phyloP scores from a whole-genome alignment of 64 coral and sea anemone species.

The Montipora foliosa region DNA sequence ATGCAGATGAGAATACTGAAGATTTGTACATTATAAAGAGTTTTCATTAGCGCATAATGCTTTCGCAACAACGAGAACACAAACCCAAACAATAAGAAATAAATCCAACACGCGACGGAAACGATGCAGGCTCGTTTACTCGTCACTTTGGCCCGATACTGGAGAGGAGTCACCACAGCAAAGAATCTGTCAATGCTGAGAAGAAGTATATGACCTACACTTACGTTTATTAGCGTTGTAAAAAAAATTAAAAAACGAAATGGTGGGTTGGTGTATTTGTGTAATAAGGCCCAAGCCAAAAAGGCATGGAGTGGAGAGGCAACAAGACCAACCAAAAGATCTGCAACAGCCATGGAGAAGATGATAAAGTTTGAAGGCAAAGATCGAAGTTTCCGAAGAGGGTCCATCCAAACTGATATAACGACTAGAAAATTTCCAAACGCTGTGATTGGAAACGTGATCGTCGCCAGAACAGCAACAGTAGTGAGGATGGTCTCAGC shows the following conservation, averaged over 20 bases:
- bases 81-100: neutral
- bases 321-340: slow-evolving; percentile 39
- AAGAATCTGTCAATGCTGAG: slow-evolving; percentile 47
- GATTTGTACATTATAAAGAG: neutral
- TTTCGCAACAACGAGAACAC: neutral
- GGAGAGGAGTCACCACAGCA: slow-evolving; percentile 29
- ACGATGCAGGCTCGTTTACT: neutral
- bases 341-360: slow-evolving; percentile 21
- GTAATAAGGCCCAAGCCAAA: too few species aligned
- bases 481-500: neutral
- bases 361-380: slow-evolving; percentile 47
- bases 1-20: neutral
- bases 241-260: neutral
- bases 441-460: neutral
- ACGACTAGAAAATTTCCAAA: slow-evolving; percentile 41
- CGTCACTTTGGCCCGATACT: slow-evolving; percentile 29
- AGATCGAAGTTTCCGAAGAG: slow-evolving; percentile 29
- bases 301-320: neutral
- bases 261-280: neutral
- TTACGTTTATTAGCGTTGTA: neutral
- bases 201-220: slow-evolving; percentile 16
- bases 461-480: neutral
- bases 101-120: neutral
- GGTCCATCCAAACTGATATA: slow-evolving; percentile 40
- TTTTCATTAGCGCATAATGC: neutral